Evolutionary conservation across 2,888 invertebrate genomes (phyloP), one percentile per base, ranked within the genome.

Genomic region (Eupithecia tripunctaria): DNA sequence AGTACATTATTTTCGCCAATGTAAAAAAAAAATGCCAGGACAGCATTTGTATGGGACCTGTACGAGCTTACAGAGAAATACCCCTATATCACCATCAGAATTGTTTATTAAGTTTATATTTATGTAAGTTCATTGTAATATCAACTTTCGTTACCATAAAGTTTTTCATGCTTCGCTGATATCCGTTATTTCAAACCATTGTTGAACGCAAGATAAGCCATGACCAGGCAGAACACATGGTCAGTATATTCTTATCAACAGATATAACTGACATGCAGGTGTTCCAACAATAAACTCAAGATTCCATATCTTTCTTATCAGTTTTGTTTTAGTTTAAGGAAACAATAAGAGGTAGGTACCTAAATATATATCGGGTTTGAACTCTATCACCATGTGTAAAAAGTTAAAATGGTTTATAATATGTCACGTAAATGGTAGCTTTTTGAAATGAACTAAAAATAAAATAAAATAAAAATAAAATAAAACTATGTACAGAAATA

Each of bases 261-360:
- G 25, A 36, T 21, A 36, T 21, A 38, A 10, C 4, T 64, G 25
- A 36, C 21, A 21, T 64, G 64, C 64, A 64, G 64, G 64, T 64
- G 64, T 64, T 25, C 38, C 2, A 6, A 25, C 64, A 38, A 21
- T 38, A 64, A 25, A 63, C 38, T 64, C 21, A 2, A 64, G 64
- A 64, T 64, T 64, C 7, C 38, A 21, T 64, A 64, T 64, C 64
- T 25, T 38, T 36, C 25, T 36, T 63, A 63, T 38, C 63, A 21
- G 36, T 60, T 29, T 60, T 60, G 29, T 60, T 18, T 15, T 2
- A 60, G 29, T 60, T 18, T 41, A 64, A 6, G 15, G 15, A 64
- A 64, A 64, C 25, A 21, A 38, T 64, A 21, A 64, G 63, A 63
- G 4, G 4, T 36, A 5, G 5, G 29, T 2, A 29, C 3, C 29